Evolutionary conservation across 2,797 vertebrate species (phyloP).

Genomic region (Sebastes elongatus): DNA sequence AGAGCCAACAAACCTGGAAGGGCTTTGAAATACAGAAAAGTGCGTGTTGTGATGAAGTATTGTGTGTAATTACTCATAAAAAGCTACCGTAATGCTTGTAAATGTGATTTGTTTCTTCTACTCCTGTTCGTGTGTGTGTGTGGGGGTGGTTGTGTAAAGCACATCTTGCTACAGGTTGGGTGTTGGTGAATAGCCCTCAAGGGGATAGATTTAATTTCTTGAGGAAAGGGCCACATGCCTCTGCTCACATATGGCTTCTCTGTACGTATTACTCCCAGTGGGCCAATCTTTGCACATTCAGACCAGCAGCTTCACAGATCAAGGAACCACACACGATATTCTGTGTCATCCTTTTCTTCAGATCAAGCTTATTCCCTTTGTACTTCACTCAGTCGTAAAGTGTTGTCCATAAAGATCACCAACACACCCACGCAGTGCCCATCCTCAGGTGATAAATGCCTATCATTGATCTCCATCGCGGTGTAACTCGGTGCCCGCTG

Average conservation of each 20-base stretch:
- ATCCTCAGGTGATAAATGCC: slow-evolving; percentile 75
- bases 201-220: slow-evolving; percentile 71
- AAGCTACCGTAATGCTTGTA: slow-evolving; percentile 32
- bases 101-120: slow-evolving; percentile 27
- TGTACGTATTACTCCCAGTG: slow-evolving; percentile 48
- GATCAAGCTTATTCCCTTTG: slow-evolving; percentile 13
- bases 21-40: slow-evolving; percentile 22
- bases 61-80: slow-evolving; percentile 43
- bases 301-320: slow-evolving; percentile 26
- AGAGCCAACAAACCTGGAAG: slow-evolving; percentile 22
- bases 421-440: slow-evolving; percentile 42
- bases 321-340: slow-evolving; percentile 4
- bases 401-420: slow-evolving; percentile 50
- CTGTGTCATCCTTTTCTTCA: background rate
- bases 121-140: background rate
- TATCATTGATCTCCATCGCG: slow-evolving; percentile 75
- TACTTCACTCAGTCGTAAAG: slow-evolving; percentile 41
- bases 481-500: slow-evolving; percentile 55
- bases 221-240: slow-evolving; percentile 55
- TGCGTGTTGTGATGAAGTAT: slow-evolving; percentile 14
- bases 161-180: slow-evolving; percentile 40
- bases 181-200: slow-evolving; percentile 59
- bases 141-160: background rate
- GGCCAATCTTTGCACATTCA: slow-evolving; percentile 50
- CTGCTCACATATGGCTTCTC: slow-evolving; percentile 51